Evolutionary conservation across 2,888 invertebrate genomes (phyloP).

Genomic region (Andrena praecox): DNA sequence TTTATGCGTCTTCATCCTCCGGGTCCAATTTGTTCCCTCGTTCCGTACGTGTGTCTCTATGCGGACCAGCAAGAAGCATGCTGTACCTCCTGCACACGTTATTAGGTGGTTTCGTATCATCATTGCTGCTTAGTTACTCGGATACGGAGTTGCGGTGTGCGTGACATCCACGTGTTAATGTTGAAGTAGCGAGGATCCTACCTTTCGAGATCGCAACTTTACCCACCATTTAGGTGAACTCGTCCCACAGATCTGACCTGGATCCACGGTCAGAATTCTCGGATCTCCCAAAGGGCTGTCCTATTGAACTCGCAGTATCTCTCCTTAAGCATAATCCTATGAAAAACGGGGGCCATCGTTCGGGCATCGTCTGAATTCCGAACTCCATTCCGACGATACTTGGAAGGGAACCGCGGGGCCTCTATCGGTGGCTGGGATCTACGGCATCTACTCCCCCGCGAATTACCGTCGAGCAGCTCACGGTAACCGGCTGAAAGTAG

Average conservation of each 20-base stretch:
- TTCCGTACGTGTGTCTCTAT: background rate
- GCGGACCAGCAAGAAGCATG: background rate
- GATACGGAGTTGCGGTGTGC: too few relatives aligned
- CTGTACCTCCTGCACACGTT: background rate
- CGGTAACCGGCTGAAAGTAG: constrained; percentile 62
- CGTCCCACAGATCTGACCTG: background rate
- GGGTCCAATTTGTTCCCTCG: constrained; percentile 37
- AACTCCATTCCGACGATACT: background rate
- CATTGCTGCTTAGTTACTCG: too few relatives aligned
- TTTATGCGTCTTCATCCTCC: constrained; percentile 28
- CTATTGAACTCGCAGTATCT: too few relatives aligned
- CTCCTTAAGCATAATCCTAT: background rate
- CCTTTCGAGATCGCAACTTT: too few relatives aligned
- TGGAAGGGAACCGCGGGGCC: background rate
- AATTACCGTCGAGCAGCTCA: constrained; percentile 32
- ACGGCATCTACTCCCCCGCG: constrained; percentile 22
- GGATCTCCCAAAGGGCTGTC: too few relatives aligned
- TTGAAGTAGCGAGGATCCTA: too few relatives aligned
- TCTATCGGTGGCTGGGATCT: constrained; percentile 25
- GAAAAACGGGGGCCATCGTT: background rate
- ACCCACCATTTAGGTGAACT: background rate
- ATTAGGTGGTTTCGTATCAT: too few relatives aligned
- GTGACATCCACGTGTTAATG: too few relatives aligned
- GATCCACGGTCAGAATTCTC: background rate
- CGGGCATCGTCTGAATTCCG: constrained; percentile 7